phyloP scores from a whole-genome alignment of 2,888 invertebrate species.

The Lasius fuliginosus region DNA sequence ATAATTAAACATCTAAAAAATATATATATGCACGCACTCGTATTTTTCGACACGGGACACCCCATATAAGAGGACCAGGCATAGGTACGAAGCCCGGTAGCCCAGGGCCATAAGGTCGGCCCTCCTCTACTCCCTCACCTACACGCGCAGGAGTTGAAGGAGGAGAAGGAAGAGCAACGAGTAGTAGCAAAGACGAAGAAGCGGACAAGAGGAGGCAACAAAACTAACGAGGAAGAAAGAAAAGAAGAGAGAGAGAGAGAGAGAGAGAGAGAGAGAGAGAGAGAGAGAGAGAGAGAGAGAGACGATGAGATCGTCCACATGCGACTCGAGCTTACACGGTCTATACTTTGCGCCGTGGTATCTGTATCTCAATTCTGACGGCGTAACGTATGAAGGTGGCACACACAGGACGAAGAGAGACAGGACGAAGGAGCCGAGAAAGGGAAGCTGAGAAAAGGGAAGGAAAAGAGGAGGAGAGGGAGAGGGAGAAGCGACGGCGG shows the following conservation, averaged over 20 bases:
- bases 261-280: conserved; percentile 39
- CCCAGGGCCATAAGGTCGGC: conserved; percentile 85
- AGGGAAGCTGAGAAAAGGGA: conserved; percentile 61
- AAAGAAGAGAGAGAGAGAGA: conserved; percentile 45
- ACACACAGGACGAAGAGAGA: conserved; percentile 58
- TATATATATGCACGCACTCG: conserved; percentile 6
- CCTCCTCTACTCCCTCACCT: conserved; percentile 83
- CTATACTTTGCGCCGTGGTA: conserved; percentile 82
- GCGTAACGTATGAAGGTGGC: conserved; percentile 71
- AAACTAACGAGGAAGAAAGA: conserved; percentile 33
- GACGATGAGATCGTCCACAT: conserved; percentile 71
- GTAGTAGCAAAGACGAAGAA: conserved; percentile 40
- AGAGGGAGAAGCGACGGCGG: conserved; percentile 54
- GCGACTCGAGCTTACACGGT: conserved; percentile 78
- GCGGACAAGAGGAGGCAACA: conserved; percentile 40
- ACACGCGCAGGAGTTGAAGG: conserved; percentile 71
- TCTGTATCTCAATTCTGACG: conserved; percentile 84
- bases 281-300: conserved; percentile 33
- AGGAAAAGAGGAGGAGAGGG: conserved; percentile 59
- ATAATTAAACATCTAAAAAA: conserved; percentile 36
- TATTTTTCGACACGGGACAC: conserved; percentile 73
- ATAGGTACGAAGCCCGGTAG: conserved; percentile 84
- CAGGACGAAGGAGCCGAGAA: conserved; percentile 47
- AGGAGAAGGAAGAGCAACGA: conserved; percentile 40
- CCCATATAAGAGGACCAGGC: conserved; percentile 77